Percentiles rank a stretch among this genome's conserved stretches.
Evolutionary conservation across 2,888 invertebrate species (phyloP).

Genomic region (Tetropium fuscum): DNA sequence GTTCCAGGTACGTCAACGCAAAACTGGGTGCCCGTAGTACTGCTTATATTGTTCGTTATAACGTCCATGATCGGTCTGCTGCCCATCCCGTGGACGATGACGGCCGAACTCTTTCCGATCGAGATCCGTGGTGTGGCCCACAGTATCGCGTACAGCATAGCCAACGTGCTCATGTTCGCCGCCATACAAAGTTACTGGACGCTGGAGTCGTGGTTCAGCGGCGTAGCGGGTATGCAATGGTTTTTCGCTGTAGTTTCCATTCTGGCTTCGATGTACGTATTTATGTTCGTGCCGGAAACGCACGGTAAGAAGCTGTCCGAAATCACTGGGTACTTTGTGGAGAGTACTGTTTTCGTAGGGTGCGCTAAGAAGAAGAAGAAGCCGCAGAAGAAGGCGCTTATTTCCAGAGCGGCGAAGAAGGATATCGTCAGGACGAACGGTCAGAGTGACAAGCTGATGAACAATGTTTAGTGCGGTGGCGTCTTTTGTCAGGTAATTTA

Average conservation of each 20-base stretch:
- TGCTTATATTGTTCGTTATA: conserved; percentile 70
- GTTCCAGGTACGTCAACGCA: conserved; percentile 55
- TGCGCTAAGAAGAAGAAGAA: conserved; percentile 36
- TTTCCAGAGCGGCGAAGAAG: conserved; percentile 42
- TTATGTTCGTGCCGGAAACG: conserved; percentile 67
- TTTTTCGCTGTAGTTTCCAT: conserved; percentile 69
- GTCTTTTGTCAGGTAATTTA: not conserved
- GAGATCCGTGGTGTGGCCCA: conserved; percentile 73
- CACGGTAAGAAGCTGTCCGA: conserved; percentile 68
- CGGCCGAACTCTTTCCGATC: conserved; percentile 72
- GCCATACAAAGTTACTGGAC: conserved; percentile 69
- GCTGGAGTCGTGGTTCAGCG: conserved; percentile 59
- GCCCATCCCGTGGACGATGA: conserved; percentile 76
- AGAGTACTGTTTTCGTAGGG: conserved; percentile 58
- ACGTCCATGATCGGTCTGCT: conserved; percentile 72
- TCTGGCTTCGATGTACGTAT: conserved; percentile 63
- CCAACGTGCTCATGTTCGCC: conserved; percentile 71
- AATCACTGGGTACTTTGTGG: conserved; percentile 67
- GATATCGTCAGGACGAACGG: conserved; percentile 46
- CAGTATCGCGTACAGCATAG: conserved; percentile 70
- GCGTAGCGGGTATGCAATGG: conserved; percentile 69
- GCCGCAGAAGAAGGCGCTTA: conserved; percentile 10
- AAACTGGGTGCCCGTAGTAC: conserved; percentile 67
- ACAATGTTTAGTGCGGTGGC: conserved; percentile 28
- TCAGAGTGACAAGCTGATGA: conserved; percentile 48